Evolutionary conservation across 1,140 invertebrate species (phyloP), one percentile per base, ranked within the genome.

Genomic region (Bacillus rossius): DNA sequence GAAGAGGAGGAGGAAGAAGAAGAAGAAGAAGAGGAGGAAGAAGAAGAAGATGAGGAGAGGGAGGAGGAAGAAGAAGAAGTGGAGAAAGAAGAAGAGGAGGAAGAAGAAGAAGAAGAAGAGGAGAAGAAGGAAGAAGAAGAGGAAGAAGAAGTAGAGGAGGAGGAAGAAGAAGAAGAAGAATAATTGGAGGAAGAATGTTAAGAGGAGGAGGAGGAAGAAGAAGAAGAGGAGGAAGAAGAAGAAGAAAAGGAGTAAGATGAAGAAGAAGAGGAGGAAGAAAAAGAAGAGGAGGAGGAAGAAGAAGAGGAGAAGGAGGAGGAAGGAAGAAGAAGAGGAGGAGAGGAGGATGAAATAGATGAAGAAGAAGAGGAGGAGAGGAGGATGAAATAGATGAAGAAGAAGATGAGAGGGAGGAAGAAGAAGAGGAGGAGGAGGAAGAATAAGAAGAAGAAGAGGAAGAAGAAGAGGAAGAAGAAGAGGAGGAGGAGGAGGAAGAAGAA

Each of bases 401-500:
- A 19, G 40, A 59, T 0, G 10, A 41, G n/a, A 49, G 50, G 2
- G 40, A 63, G 10, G 34, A 49, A 2, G 5, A 25, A 19, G 26
- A 52, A 16, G 29, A 19, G n/a, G 16, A 55, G 25, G 64, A 49
- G n/a, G n/a, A n/a, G n/a, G n/a, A n/a, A n/a, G n/a, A n/a, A n/a
- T n/a, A n/a, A n/a, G n/a, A n/a, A n/a, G 2, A 62, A 64, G 19
- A 72, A 66, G 29, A 60, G 69, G 49, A 57, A 59, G 47, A 65
- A 69, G 53, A 53, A 55, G 26, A 57, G 69, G 52, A 64, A 59
- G 60, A 61, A 66, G 38, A 47, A 45, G 17, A 64, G 67, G 51
- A 58, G 60, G 26, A 49, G 52, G 41, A 65, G 66, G 55, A 67
- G 59, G 55, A 51, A 55, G 40, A 37, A 10, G 45, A 66, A 61